Percentiles rank a stretch among this genome's conserved stretches.
Conservation (phyloP, 2,113 vertebrate species). For the Anser cygnoides region DNA sequence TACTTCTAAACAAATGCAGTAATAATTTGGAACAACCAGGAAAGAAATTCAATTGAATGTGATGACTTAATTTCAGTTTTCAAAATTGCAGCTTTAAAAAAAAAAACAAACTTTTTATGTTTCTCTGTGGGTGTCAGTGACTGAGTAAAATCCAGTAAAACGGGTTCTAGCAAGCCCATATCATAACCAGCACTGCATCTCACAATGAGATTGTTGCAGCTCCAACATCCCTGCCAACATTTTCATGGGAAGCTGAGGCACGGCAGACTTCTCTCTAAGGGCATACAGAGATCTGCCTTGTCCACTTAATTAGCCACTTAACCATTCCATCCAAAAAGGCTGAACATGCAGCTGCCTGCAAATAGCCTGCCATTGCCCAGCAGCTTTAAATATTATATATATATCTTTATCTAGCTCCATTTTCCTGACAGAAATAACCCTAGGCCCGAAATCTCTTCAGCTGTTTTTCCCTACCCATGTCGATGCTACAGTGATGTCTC, state of each 20-base stretch:
- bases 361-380: slow-evolving; percentile 12
- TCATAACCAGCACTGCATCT: background rate
- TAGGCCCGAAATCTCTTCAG: slow-evolving; percentile 24
- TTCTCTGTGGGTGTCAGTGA: background rate
- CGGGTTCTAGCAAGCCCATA: background rate
- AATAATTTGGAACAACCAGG: background rate
- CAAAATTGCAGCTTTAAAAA: background rate
- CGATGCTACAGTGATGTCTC: background rate
- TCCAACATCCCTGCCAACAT: slow-evolving; percentile 21
- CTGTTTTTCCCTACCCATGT: background rate
- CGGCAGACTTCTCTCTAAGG: background rate
- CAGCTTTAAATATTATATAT: background rate
- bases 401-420: slow-evolving; percentile 34
- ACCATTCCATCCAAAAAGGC: slow-evolving; percentile 31
- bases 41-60: slow-evolving; percentile 12
- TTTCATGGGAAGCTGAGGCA: slow-evolving; percentile 21
- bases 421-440: slow-evolving; percentile 40
- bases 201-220: background rate
- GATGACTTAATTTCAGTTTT: slow-evolving; percentile 7
- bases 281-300: slow-evolving; percentile 12
- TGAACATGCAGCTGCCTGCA: slow-evolving; percentile 35
- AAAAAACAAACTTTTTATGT: background rate
- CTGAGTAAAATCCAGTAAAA: slow-evolving; percentile 27
- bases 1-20: background rate
- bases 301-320: slow-evolving; percentile 70